phyloP scores from a whole-genome alignment of 1,140 invertebrate species.

The Dolichoris vasculosae region DNA sequence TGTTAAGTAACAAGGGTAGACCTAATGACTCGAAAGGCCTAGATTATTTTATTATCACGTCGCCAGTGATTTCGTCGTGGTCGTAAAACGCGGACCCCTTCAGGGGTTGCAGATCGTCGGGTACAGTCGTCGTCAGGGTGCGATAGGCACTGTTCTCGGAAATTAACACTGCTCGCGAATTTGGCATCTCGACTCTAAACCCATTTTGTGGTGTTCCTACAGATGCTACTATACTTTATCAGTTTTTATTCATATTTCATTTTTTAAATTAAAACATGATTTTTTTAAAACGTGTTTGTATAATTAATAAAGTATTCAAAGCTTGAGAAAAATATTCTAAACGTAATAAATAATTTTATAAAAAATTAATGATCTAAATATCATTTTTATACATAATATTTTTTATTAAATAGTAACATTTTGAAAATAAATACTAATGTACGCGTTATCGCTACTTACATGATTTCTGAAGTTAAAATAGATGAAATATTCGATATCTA shows the following conservation, averaged over 20 bases:
- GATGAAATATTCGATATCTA: too few species aligned
- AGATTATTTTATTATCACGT: constrained; percentile 72
- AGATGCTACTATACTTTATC: neutral
- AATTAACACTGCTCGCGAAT: constrained; percentile 45
- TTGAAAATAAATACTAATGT: too few species aligned
- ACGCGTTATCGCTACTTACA: too few species aligned
- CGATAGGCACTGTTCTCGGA: constrained; percentile 34
- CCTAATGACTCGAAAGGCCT: constrained; percentile 70
- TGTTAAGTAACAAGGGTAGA: constrained; percentile 46
- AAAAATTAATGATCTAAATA: neutral
- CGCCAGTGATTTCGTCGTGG: constrained; percentile 65
- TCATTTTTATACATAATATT: too few species aligned
- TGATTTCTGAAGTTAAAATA: too few species aligned
- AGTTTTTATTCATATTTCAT: neutral
- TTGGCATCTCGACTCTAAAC: neutral
- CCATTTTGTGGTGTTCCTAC: neutral
- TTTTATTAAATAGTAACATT: too few species aligned
- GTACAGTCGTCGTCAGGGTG: constrained; percentile 5
- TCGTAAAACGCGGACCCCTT: constrained; percentile 59
- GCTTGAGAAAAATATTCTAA: too few species aligned
- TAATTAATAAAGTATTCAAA: neutral
- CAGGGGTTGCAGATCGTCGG: constrained; percentile 4
- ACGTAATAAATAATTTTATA: too few species aligned
- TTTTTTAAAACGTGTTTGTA: neutral
- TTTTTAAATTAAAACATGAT: neutral